phyloP scores from a whole-genome alignment of 2,888 invertebrate genomes.

The Tiliacea aurago region DNA sequence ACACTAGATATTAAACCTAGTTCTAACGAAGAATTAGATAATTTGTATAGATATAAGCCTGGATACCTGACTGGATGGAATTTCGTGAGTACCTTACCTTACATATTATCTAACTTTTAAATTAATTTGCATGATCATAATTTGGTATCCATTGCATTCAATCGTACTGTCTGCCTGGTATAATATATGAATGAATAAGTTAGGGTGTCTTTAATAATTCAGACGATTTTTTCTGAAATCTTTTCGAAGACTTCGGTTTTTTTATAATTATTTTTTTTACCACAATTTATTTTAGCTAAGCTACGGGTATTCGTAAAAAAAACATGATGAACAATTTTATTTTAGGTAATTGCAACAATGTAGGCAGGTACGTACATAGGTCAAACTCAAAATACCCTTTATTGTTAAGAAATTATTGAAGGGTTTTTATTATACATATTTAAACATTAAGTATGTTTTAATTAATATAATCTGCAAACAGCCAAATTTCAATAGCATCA shows the following conservation, averaged over 20 bases:
- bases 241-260: no score
- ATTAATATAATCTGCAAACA: no score
- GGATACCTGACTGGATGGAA: slow-evolving; percentile 85
- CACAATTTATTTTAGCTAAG: not conserved
- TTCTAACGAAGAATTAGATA: slow-evolving; percentile 67
- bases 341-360: no score
- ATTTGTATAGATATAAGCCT: slow-evolving; percentile 72
- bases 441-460: no score
- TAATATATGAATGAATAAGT: not conserved
- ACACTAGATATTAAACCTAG: slow-evolving; percentile 68
- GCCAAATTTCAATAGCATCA: no score
- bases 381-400: no score
- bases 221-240: not conserved
- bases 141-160: not conserved
- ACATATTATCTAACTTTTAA: not conserved
- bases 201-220: not conserved
- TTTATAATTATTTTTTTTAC: no score
- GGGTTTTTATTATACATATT: no score
- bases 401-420: no score
- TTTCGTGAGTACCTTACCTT: slow-evolving; percentile 79
- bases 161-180: no score
- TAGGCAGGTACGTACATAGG: no score
- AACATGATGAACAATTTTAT: not conserved
- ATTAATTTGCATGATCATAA: not conserved
- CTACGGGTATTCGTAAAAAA: not conserved